Evolutionary conservation across 1,140 invertebrate species (phyloP), one percentile per base, ranked within the genome.

Genomic region (Gryon sp.): DNA sequence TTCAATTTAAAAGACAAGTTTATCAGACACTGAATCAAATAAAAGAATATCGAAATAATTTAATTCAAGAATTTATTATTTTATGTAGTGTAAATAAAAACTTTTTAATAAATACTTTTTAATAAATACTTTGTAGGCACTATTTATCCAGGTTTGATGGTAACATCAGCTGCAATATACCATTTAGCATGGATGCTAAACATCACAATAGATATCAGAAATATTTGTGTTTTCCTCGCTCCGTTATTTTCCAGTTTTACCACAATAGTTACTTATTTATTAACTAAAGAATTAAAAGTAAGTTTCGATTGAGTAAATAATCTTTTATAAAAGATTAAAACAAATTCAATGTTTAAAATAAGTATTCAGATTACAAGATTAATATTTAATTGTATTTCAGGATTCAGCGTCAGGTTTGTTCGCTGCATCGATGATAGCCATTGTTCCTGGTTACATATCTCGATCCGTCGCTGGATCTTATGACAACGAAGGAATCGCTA

Each of bases 401-500:
- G 94, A 96, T 91, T 94, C 96, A 79, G 94, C 95, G 28, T 95
- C 98, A 34, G 98, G 97, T 9, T 89, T 99, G 20, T 94, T 98
- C 19, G 97, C 97, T 5, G 97, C 97, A 6, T 93, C 95, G 8
- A 95, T 99, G 92, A 98, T 99, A 70, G 92, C 97, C 2, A 98
- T 99, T 79, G 98, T 99, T 4, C 98, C 98, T 22, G 98, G 97
- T 0, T 99, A 11, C 85, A 99, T 99, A 82, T 98, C 96, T 30
- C 90, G 98, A 77, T 99, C 97, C 1, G 98, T 99, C 4, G 98
- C 98, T 50, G 98, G 98, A 24, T 98, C 97, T 32, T 99, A 99
- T 85, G 98, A 99, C 87, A 99, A 99, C 87, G 98, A 99, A 92
- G 98, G 97, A 53, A 99, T 99, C 86, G 98, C 98, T 19, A 99